Evolutionary conservation across 2,888 invertebrate genomes (phyloP).

Genomic region (Isotomurus palustris): DNA sequence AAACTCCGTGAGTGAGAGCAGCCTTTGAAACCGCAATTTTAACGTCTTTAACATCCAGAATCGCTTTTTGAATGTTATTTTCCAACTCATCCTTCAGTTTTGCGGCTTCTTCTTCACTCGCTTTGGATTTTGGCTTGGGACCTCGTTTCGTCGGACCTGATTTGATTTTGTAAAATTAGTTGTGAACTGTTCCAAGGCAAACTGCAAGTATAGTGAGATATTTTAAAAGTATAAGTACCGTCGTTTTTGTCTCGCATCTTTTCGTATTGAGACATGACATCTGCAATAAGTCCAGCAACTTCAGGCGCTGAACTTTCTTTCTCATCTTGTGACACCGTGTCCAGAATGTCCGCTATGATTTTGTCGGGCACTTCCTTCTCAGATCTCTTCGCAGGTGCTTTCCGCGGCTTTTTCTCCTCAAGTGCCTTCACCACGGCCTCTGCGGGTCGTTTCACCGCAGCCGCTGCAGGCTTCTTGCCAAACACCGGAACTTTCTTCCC

Average conservation of each 20-base stretch:
- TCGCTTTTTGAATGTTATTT: constrained; percentile 11
- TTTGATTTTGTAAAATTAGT: too few relatives aligned
- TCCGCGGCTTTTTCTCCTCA: background rate
- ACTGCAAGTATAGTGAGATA: too few relatives aligned
- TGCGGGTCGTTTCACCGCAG: too few relatives aligned
- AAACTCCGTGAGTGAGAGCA: constrained; percentile 12
- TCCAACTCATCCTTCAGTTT: constrained; percentile 10
- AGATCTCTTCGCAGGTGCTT: background rate
- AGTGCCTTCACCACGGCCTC: too few relatives aligned
- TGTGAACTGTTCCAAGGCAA: too few relatives aligned
- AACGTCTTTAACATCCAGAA: constrained; percentile 12
- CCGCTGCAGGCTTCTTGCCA: too few relatives aligned
- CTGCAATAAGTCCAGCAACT: background rate
- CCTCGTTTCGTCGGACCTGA: too few relatives aligned
- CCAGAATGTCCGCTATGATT: constrained; percentile 3
- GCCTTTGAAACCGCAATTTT: constrained; percentile 6
- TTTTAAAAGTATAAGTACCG: too few relatives aligned
- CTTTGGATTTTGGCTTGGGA: background rate
- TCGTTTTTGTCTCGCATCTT: background rate
- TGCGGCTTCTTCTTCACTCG: constrained; percentile 7
- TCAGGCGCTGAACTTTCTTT: background rate
- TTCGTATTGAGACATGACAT: background rate
- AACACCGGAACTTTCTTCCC: too few relatives aligned
- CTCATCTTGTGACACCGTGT: background rate
- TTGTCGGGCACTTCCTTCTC: background rate